A percentile compares a stretch with the other conserved stretches of the same genome.
phyloP scores from a whole-genome alignment of 2,888 invertebrate genomes.

The Cheiracanthium punctorium region DNA sequence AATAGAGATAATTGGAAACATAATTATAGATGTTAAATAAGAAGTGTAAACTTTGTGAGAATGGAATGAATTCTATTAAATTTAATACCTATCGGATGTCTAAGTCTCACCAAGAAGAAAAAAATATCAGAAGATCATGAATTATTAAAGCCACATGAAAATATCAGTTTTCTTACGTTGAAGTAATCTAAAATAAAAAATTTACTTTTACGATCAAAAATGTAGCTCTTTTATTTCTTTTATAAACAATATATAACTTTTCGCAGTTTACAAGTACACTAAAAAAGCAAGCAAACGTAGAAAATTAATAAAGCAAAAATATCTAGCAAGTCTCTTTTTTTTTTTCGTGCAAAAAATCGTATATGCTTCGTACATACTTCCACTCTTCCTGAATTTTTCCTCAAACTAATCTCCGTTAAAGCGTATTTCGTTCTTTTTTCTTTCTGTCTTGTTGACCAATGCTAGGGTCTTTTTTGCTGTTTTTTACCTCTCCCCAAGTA shows the following conservation, averaged over 20 bases:
- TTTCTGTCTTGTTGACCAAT: slow-evolving; percentile 60
- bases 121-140: too few relatives aligned
- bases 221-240: too few relatives aligned
- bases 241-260: neutral
- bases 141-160: too few relatives aligned
- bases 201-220: too few relatives aligned
- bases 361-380: slow-evolving; percentile 43
- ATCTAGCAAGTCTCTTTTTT: slow-evolving; percentile 49
- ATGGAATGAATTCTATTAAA: too few relatives aligned
- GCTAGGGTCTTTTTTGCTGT: slow-evolving; percentile 57
- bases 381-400: slow-evolving; percentile 23
- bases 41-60: too few relatives aligned
- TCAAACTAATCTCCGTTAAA: slow-evolving; percentile 52
- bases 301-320: slow-evolving; percentile 66
- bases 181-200: too few relatives aligned
- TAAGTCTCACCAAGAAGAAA: too few relatives aligned
- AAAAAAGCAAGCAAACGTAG: slow-evolving; percentile 19
- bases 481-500: slow-evolving; percentile 50
- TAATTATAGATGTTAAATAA: too few relatives aligned
- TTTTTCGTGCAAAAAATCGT: slow-evolving; percentile 47
- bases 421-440: slow-evolving; percentile 53
- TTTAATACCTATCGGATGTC: too few relatives aligned
- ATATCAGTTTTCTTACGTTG: too few relatives aligned
- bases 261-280: neutral
- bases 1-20: too few relatives aligned